A percentile compares a stretch with the other conserved stretches of the same genome.
phyloP scores from a whole-genome alignment of 1,140 invertebrate species.

The Ctenoplectra terminalis region DNA sequence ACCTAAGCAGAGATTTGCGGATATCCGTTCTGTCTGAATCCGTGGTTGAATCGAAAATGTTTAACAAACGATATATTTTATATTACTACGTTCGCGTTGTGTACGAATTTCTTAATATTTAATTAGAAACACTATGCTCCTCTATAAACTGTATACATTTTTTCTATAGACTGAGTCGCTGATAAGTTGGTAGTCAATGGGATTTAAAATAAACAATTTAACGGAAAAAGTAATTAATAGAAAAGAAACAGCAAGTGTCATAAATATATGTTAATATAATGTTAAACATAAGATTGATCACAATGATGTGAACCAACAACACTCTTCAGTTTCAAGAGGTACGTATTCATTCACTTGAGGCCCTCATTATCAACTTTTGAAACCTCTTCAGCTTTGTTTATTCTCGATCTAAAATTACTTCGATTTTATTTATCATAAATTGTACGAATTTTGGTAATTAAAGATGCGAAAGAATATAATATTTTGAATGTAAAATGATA shows the following conservation, averaged over 20 bases:
- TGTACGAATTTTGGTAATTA: background rate
- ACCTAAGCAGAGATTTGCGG: background rate
- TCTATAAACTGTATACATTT: too few relatives aligned
- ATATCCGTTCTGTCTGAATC: slow-evolving; percentile 6
- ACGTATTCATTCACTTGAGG: background rate
- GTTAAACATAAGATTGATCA: background rate
- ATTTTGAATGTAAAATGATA: too few relatives aligned
- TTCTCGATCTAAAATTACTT: background rate
- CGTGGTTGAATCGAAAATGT: background rate
- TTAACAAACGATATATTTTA: background rate
- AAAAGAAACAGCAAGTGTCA: background rate
- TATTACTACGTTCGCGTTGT: too few relatives aligned
- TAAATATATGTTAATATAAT: too few relatives aligned
- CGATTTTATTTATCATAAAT: background rate
- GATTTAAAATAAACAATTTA: too few relatives aligned
- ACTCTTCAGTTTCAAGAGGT: background rate
- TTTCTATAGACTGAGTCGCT: too few relatives aligned
- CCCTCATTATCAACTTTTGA: background rate
- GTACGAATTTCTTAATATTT: too few relatives aligned
- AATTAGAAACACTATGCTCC: too few relatives aligned
- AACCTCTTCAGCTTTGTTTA: background rate
- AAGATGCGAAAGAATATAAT: too few relatives aligned
- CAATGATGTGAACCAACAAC: background rate
- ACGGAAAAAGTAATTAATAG: background rate
- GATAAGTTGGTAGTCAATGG: too few relatives aligned